phyloP scores from a whole-genome alignment of 2,888 invertebrate genomes.

The Callyntrura sp. region DNA sequence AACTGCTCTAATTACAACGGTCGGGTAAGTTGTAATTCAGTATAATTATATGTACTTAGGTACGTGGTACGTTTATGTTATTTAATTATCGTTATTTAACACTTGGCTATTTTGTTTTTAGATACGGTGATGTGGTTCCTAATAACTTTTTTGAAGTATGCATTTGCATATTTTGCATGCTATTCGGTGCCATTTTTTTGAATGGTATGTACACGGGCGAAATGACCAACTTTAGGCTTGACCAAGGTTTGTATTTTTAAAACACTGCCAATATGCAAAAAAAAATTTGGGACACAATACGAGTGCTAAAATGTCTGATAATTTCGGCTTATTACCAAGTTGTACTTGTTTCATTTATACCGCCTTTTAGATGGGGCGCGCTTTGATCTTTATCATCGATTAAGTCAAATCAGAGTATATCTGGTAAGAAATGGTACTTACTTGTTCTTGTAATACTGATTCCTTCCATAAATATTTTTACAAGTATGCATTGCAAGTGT shows the following conservation, averaged over 20 bases:
- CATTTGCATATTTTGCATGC: constrained; percentile 79
- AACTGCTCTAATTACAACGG: constrained; percentile 80
- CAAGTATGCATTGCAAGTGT: too few relatives aligned
- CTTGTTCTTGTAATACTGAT: too few relatives aligned
- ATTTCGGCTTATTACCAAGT: too few relatives aligned
- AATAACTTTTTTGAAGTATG: constrained; percentile 77
- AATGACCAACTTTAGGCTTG: constrained; percentile 80
- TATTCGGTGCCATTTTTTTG: constrained; percentile 81
- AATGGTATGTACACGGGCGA: constrained; percentile 79
- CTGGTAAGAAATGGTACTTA: constrained; percentile 68
- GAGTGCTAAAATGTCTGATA: too few relatives aligned
- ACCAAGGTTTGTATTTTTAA: constrained; percentile 53
- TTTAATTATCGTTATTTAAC: too few relatives aligned
- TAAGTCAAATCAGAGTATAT: constrained; percentile 73
- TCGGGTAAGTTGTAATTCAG: constrained; percentile 71
- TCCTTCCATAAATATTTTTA: too few relatives aligned
- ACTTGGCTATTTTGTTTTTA: too few relatives aligned
- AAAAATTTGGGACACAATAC: too few relatives aligned
- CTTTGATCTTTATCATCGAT: constrained; percentile 81
- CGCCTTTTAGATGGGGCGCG: constrained; percentile 80
- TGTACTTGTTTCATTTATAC: too few relatives aligned
- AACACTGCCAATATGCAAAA: too few relatives aligned
- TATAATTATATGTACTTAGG: too few relatives aligned
- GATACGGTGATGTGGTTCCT: constrained; percentile 79
- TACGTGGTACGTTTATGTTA: too few relatives aligned